Evolutionary conservation across 2,113 vertebrate species (phyloP), one percentile per base, ranked within the genome.

Genomic region (Myocastor coypus): DNA sequence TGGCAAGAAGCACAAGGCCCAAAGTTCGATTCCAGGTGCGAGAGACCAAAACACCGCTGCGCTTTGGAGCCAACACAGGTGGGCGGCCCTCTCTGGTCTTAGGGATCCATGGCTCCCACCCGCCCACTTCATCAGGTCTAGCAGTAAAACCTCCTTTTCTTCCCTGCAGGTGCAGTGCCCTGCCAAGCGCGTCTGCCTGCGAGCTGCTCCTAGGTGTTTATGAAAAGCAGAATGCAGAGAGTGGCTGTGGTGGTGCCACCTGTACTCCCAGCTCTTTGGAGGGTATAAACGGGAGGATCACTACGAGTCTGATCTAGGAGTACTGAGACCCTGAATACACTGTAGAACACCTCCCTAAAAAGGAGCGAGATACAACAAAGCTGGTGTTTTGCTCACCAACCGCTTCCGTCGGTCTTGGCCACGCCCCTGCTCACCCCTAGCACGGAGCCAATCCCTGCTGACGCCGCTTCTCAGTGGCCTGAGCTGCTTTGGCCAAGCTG

Each of bases 101-200:
- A 26, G 37, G 22, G 37, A 22, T 75, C 71, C 22, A 1, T 5
- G 22, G 22, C 37, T 37, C 26, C n/a, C 71, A 37, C 9, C 64
- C 7, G 6, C 16, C 20, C 69, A 9, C 24, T 9, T 1, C 24
- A 14, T 10, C 1, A 10, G 71, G 1, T 11, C 4, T 0, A 75
- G 37, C n/a, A 5, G 3, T 24, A 1, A 11, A 1, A 17, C 37
- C 24, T 4, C 37, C 37, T 71, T n/a, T 4, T 22, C 37, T 26
- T 73, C 42, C 37, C 20, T 40, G 4, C 37, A 1, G 37, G 22
- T 1, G 37, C 9, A 3, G 37, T 5, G 19, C 37, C 5, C 11
- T 37, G 20, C n/a, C 0, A n/a, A n/a, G 17, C 8, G 68, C 1
- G 68, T 71, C 17, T n/a, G n/a, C 19, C 17, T 20, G 2, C 0